Percentiles rank a stretch among this genome's conserved stretches.
These are phyloP conservation scores for Ciconia nigra DNA, from an alignment of 2,797 vertebrate genomes.

Conservation along the genomic window DNA sequence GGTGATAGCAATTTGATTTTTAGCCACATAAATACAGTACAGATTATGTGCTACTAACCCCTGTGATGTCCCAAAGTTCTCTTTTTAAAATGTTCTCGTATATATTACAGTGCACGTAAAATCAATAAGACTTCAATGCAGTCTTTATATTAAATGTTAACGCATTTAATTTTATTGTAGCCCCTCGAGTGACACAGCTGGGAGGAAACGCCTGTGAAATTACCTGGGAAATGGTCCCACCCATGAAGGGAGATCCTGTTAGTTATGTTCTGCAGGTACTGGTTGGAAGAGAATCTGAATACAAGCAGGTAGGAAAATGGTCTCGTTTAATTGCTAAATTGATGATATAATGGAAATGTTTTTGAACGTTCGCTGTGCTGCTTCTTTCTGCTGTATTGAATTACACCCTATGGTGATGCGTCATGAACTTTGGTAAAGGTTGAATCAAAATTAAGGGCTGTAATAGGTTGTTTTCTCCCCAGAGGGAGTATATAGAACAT, in stretches of 20 bases:
- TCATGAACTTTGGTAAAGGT: background rate
- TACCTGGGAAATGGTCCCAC: slow-evolving; percentile 90
- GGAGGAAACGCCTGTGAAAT: slow-evolving; percentile 95
- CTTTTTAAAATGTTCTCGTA: background rate
- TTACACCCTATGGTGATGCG: background rate
- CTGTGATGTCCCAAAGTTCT: background rate
- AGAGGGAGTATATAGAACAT: background rate
- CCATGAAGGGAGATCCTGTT: slow-evolving; percentile 95
- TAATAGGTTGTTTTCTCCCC: background rate
- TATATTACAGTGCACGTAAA: background rate
- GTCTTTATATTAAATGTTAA: background rate
- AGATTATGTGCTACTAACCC: background rate
- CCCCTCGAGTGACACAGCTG: slow-evolving; percentile 90
- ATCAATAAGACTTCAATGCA: background rate
- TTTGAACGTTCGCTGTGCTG: background rate
- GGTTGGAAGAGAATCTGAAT: slow-evolving; percentile 94
- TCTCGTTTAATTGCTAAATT: background rate
- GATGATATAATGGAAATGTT: background rate
- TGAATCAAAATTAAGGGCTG: slow-evolving; percentile 5
- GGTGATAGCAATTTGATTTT: background rate
- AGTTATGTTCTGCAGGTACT: slow-evolving; percentile 92
- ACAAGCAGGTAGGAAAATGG: slow-evolving; percentile 87
- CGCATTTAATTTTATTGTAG: slow-evolving; percentile 69
- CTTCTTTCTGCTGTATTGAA: background rate
- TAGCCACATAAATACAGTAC: background rate